Evolutionary conservation across 2,113 vertebrate species (phyloP).

Genomic region (Leptodactylus fuscus): DNA sequence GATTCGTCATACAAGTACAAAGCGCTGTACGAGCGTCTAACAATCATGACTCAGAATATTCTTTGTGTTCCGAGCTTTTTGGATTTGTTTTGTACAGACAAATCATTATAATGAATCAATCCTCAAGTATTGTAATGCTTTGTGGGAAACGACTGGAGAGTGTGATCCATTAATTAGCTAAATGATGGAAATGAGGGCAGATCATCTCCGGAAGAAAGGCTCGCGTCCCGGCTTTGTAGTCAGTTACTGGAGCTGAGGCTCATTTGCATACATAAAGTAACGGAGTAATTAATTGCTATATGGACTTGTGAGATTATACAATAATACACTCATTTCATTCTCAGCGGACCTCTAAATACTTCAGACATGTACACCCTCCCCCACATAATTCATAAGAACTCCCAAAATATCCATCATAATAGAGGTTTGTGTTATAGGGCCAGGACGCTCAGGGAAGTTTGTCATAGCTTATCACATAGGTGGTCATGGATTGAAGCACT

Average conservation of each 20-base stretch:
- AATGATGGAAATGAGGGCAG: background rate
- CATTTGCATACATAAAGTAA: slow-evolving; percentile 8
- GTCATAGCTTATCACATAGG: background rate
- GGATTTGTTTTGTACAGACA: background rate
- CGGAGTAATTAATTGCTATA: background rate
- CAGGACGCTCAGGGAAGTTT: background rate
- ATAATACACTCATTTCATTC: background rate
- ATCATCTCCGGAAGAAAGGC: background rate
- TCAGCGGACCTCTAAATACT: background rate
- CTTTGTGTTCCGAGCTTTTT: background rate
- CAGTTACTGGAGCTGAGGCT: background rate
- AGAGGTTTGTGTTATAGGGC: background rate
- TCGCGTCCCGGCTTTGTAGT: background rate
- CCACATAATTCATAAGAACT: background rate
- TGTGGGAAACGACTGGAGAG: background rate
- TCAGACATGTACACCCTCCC: background rate
- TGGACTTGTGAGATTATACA: background rate
- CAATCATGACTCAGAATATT: background rate
- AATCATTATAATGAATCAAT: background rate
- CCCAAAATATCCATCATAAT: background rate
- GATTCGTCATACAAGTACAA: too few species aligned
- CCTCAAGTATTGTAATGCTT: background rate
- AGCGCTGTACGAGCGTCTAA: background rate
- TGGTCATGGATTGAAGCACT: background rate
- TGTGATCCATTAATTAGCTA: slow-evolving; percentile 16